Conservation (phyloP, 53 echinoderm and acorn worm genomes). For the Henricia sp. region DNA sequence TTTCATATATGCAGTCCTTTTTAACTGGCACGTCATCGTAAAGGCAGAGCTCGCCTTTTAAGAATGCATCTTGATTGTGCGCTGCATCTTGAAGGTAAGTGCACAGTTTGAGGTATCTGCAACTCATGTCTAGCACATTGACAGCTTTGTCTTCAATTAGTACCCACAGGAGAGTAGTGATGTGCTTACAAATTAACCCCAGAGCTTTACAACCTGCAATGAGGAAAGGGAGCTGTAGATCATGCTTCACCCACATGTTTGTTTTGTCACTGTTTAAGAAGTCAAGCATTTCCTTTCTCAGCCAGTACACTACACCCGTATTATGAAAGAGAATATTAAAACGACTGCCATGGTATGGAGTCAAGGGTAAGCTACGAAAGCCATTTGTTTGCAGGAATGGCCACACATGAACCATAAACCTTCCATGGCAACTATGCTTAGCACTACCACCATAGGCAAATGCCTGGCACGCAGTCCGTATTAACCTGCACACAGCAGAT, state of each 20-base stretch:
- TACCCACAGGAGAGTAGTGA: not conserved
- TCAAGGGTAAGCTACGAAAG: no score
- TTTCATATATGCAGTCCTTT: conserved; percentile 27
- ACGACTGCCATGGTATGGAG: conserved; percentile 36
- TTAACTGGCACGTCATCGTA: conserved; percentile 21
- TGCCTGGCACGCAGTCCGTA: conserved; percentile 54
- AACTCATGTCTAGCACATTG: not conserved
- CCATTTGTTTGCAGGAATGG: conserved; percentile 32
- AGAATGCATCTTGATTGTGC: not conserved
- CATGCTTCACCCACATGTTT: conserved; percentile 13
- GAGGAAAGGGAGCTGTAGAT: conserved; percentile 5
- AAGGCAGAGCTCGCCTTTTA: no score
- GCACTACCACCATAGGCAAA: conserved; percentile 66
- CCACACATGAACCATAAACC: not conserved
- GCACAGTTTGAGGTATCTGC: not conserved
- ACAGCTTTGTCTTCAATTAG: not conserved
- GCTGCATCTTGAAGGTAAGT: not conserved
- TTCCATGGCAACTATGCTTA: conserved; percentile 47
- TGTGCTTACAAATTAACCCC: not conserved
- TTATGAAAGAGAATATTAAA: not conserved
- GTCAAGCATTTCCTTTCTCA: not conserved
- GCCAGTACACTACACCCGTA: not conserved
- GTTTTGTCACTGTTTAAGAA: conserved; percentile 18
- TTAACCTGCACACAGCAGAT: conserved; percentile 21
- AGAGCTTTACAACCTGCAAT: not conserved